These are phyloP conservation scores for Drosophila burlai DNA, from an alignment of 1,140 invertebrate genomes.

Conservation along the genomic window DNA sequence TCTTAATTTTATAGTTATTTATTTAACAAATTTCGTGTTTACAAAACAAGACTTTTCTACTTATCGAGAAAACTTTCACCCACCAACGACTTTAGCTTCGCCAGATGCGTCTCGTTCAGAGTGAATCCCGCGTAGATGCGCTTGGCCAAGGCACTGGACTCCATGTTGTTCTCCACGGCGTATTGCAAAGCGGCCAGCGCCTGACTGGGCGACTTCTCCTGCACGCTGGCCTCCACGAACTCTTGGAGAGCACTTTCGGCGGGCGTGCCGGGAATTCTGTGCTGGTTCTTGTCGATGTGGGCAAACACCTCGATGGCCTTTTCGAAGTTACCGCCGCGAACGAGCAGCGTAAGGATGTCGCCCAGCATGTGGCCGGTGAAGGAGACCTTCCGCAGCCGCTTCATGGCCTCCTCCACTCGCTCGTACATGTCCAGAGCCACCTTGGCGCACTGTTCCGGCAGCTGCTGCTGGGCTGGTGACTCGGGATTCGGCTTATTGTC, in stretches of 20 bases:
- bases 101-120: slow-evolving; percentile 85
- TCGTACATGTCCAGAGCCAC: slow-evolving; percentile 87
- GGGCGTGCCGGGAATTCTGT: slow-evolving; percentile 87
- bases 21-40: slow-evolving; percentile 22
- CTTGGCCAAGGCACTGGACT: slow-evolving; percentile 84
- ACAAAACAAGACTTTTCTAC: slow-evolving; percentile 33
- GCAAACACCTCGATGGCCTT: slow-evolving; percentile 86
- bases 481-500: slow-evolving; percentile 86
- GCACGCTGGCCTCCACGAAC: slow-evolving; percentile 86
- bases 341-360: slow-evolving; percentile 86
- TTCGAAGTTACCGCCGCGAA: slow-evolving; percentile 86
- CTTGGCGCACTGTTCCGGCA: slow-evolving; percentile 85
- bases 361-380: slow-evolving; percentile 88
- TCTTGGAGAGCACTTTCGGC: slow-evolving; percentile 84
- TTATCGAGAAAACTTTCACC: slow-evolving; percentile 82
- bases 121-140: slow-evolving; percentile 85
- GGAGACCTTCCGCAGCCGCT: slow-evolving; percentile 79
- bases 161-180: slow-evolving; percentile 86
- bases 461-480: slow-evolving; percentile 55
- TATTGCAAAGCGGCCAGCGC: slow-evolving; percentile 86
- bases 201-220: slow-evolving; percentile 85
- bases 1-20: slow-evolving; percentile 5
- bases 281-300: slow-evolving; percentile 86
- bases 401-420: slow-evolving; percentile 85
- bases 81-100: slow-evolving; percentile 86